Conservation (phyloP, 1,140 invertebrate genomes). For the Drosophila ercepeae region DNA sequence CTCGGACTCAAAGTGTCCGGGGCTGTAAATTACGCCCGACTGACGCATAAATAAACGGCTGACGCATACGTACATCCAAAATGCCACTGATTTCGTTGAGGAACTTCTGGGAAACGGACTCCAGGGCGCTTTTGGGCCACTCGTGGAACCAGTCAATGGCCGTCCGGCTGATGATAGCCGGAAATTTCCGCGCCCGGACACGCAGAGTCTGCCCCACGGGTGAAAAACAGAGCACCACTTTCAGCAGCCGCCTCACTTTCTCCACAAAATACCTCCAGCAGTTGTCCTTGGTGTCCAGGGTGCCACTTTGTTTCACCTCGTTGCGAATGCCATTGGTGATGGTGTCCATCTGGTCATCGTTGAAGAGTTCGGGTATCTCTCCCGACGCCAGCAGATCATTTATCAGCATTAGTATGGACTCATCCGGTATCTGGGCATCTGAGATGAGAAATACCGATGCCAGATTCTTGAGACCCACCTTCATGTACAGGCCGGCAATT, state of each 20-base stretch:
- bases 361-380: constrained; percentile 95
- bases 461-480: constrained; percentile 94
- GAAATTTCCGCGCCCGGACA: constrained; percentile 95
- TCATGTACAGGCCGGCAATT: constrained; percentile 92
- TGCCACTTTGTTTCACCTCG: constrained; percentile 90
- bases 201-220: constrained; percentile 95
- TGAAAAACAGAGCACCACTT: constrained; percentile 94
- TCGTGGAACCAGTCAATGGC: constrained; percentile 98
- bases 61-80: constrained; percentile 85
- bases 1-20: constrained; percentile 40
- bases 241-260: constrained; percentile 90
- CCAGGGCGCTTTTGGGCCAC: constrained; percentile 96
- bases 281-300: constrained; percentile 95
- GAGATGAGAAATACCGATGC: constrained; percentile 96
- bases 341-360: constrained; percentile 96
- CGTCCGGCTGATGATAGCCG: constrained; percentile 96
- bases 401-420: constrained; percentile 96
- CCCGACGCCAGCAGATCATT: constrained; percentile 97
- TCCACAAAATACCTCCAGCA: constrained; percentile 98
- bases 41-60: constrained; percentile 53
- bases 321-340: constrained; percentile 92
- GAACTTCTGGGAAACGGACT: constrained; percentile 95
- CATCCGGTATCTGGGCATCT: constrained; percentile 96
- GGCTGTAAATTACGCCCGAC: constrained; percentile 58
- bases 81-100: constrained; percentile 89